Percentiles rank a stretch among this genome's conserved stretches.
Conservation (phyloP, 2,113 vertebrate species). For the Siniperca chuatsi region DNA sequence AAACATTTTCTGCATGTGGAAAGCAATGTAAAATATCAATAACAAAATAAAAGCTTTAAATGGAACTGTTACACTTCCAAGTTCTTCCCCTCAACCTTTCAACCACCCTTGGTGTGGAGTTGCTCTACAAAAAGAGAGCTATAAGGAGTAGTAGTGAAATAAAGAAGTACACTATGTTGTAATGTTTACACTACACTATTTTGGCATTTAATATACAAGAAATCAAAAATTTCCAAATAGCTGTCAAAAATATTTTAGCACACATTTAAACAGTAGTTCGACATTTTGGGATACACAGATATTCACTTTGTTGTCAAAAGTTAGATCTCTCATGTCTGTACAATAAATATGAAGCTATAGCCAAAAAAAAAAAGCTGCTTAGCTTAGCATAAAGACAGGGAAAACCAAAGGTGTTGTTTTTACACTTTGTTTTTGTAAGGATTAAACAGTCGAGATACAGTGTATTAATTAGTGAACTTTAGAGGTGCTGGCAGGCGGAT, state of each 20-base stretch:
- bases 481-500: background rate
- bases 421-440: background rate
- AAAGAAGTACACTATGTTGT: background rate
- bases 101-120: background rate
- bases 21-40: background rate
- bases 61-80: background rate
- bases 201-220: background rate
- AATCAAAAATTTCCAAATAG: background rate
- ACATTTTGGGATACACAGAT: background rate
- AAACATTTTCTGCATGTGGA: background rate
- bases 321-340: background rate
- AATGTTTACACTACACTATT: background rate
- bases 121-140: background rate
- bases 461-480: background rate
- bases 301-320: background rate
- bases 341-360: too few relatives aligned
- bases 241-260: background rate
- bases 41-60: background rate
- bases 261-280: background rate
- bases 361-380: too few relatives aligned
- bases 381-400: too few relatives aligned
- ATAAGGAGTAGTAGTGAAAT: background rate
- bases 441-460: background rate
- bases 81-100: background rate
- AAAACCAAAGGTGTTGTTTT: background rate